Conservation (phyloP, 1,140 invertebrate genomes). For the Eriocheir sinensis region DNA sequence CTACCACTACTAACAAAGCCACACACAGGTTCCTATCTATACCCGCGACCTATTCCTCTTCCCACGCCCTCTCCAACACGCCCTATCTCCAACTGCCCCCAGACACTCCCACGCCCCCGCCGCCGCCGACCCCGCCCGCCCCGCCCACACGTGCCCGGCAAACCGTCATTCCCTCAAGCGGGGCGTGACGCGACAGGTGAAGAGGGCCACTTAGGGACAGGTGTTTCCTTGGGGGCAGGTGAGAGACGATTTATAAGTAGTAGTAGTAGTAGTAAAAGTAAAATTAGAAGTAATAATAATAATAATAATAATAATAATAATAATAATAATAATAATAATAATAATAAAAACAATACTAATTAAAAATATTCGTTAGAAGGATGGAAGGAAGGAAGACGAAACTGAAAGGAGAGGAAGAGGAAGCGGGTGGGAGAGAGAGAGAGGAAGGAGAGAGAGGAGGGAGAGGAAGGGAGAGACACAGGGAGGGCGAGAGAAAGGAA, state of each 20-base stretch:
- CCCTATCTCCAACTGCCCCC: not conserved
- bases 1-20: not conserved
- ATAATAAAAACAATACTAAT: not conserved
- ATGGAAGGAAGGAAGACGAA: conserved; percentile 10
- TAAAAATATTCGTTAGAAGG: not conserved
- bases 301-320: conserved; percentile 1
- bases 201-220: conserved; percentile 20
- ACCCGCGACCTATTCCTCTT: not conserved
- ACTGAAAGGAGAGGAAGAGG: not conserved
- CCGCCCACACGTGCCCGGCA: not conserved
- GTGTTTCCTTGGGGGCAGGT: not conserved
- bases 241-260: not conserved
- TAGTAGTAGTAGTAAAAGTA: no score
- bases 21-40: not conserved
- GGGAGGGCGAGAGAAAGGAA: not conserved
- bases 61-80: not conserved
- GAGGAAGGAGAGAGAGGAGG: not conserved
- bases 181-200: not conserved
- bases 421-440: not conserved
- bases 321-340: not conserved
- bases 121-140: not conserved
- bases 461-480: no score
- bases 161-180: not conserved
- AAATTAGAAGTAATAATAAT: not conserved
- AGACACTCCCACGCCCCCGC: not conserved